Percentiles rank a stretch among this genome's conserved stretches.
phyloP scores from a whole-genome alignment of 2,113 vertebrate species.

The Gnathonemus longibarbis region DNA sequence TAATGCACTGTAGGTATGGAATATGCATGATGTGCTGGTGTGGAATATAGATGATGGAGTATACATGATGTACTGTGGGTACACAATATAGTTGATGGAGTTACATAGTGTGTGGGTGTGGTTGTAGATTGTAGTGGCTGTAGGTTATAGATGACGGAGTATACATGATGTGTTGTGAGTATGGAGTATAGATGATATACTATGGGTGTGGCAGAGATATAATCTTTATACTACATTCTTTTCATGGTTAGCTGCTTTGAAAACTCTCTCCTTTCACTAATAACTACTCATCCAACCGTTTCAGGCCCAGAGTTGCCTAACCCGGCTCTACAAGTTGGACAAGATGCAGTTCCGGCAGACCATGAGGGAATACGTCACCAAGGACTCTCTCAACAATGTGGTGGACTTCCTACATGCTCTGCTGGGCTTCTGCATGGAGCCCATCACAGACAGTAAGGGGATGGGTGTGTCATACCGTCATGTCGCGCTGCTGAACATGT shows the following conservation, averaged over 20 bases:
- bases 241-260: neutral
- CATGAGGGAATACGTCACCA: slow-evolving; percentile 95
- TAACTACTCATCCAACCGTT: neutral
- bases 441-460: slow-evolving; percentile 94
- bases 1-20: neutral
- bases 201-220: neutral
- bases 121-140: too few relatives aligned
- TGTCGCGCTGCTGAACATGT: neutral
- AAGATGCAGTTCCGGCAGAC: slow-evolving; percentile 94
- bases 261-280: neutral
- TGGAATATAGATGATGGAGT: neutral
- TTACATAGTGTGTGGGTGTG: neutral
- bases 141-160: neutral
- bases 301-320: slow-evolving; percentile 94
- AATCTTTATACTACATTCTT: neutral
- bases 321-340: slow-evolving; percentile 91
- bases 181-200: neutral
- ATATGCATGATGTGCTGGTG: neutral
- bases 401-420: slow-evolving; percentile 98
- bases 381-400: slow-evolving; percentile 97
- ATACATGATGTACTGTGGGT: neutral
- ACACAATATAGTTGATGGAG: too few relatives aligned
- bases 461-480: too few relatives aligned
- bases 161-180: neutral
- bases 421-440: slow-evolving; percentile 98